Base-by-base conservation (phyloP, 2,113 vertebrate species). In the Anhinga rufa region DNA sequence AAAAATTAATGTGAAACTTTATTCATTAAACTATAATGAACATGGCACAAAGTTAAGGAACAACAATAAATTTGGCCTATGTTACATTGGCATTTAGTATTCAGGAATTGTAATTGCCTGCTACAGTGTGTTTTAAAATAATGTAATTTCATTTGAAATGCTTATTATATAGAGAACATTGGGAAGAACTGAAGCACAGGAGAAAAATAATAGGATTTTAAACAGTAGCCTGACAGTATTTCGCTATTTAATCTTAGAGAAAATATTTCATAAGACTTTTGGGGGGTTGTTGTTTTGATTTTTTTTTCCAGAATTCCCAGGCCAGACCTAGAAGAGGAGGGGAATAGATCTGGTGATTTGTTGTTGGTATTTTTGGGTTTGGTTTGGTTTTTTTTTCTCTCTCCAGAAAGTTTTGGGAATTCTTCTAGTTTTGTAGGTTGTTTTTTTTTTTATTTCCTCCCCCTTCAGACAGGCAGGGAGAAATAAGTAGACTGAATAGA, bases 21-120 rank as follows among this genome's bases (percentile, higher is more conserved):
- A 91, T 95, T 96, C 92, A 94, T 97, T 96, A 96, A 96, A 95
- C 69, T 94, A 85, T 82, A 96, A 96, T 94, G 93, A 95, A 93
- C 78, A 29, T 52, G 78, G 92, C 92, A 88, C 54, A 90, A 96
- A 94, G 87, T 90, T 96, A 94, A 90, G 82, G 90, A 94, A 92
- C 82, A 95, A 82, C 82, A 93, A 95, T 97, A 93, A 95, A 97
- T 97, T 81, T 90, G 51, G 78, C 44, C 70, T 82, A 51, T 44
- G 90, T 82, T 91, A 79, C 90, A 93, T 80, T 80, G 93, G 84
- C 85, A 54, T 94, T 96, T 94, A 94, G 95, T 94, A 93, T 96
- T 94, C 95, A 77, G 85, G 79, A 94, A 86, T 77, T 96, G 82
- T 94, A 96, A 96, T 91, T 96, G 93, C 90, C 92, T 92, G 65